Evolutionary conservation across 1,140 invertebrate species (phyloP), one percentile per base, ranked within the genome.

Genomic region (Diachasmimorpha longicaudata): DNA sequence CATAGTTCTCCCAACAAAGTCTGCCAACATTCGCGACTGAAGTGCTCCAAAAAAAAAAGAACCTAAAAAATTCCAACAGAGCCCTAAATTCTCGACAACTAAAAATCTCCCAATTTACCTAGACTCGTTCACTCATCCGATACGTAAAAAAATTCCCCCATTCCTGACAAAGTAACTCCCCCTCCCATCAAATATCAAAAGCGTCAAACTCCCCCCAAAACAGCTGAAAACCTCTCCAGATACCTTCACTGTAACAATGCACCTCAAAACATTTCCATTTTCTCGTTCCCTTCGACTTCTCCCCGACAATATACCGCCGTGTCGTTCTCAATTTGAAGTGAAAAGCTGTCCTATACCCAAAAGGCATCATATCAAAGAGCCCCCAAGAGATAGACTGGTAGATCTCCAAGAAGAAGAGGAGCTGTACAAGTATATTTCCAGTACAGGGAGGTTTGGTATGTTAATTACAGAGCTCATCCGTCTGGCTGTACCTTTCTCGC

Each of bases 381-480:
- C n/a, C 44, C 44, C 44, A 10, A 46, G n/a, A 14, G 44, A 9
- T 14, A n/a, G n/a, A 46, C n/a, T 11, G 44, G 44, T 46, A n/a
- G 11, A 52, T 52, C 37, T 46, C 42, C 31, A 16, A 70, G 52
- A 58, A 9, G 52, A 16, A 52, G 58, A 14, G 23, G 21, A 63
- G 58, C 23, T 63, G 19, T 63, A 63, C 58, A 23, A 63, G 23
- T 25, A 31, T 63, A 63, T 63, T 63, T 19, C 36, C 23, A n/a
- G 48, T 69, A 42, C 48, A 70, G 74, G 74, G 80, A 82, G 81
- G 82, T 84, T 88, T 84, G 86, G 86, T 88, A 88, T 88, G 87
- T 88, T 88, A 88, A 88, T 88, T 88, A 88, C 85, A 87, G 84
- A 81, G 83, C 82, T 79, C 80, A 78, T 81, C 79, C 80, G 78